Evolutionary conservation across 2,888 invertebrate species (phyloP).

Genomic region (Aspidiotus destructor): DNA sequence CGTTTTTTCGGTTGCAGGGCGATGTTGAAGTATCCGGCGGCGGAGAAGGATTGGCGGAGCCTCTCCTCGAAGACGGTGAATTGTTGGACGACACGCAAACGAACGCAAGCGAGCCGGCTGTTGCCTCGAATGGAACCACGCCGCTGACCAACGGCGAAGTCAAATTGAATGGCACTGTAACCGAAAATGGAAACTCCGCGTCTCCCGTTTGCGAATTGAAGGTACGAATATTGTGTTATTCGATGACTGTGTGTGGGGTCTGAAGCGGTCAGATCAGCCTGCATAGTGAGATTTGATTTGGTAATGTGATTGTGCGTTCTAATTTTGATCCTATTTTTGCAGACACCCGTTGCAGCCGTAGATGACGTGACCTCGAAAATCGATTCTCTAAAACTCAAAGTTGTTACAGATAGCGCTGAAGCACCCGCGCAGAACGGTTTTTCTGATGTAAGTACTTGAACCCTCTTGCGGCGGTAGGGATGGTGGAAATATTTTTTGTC

Average conservation of each 20-base stretch:
- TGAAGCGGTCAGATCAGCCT: too few species aligned
- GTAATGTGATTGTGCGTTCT: not conserved
- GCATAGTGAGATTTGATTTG: too few species aligned
- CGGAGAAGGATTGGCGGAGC: conserved; percentile 27
- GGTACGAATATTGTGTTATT: not conserved
- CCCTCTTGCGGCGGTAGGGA: too few species aligned
- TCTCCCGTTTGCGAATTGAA: conserved; percentile 19
- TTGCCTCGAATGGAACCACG: not conserved
- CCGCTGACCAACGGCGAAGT: not conserved
- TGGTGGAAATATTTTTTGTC: too few species aligned
- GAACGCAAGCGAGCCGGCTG: not conserved
- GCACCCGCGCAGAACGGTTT: conserved; percentile 18
- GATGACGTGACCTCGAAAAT: conserved; percentile 15
- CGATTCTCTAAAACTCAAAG: conserved; percentile 13
- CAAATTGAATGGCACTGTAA: not conserved
- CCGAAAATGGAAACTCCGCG: conserved; percentile 7
- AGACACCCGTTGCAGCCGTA: conserved; percentile 9
- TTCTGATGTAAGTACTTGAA: conserved; percentile 6
- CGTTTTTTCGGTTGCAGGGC: not conserved
- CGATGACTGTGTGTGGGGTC: too few species aligned
- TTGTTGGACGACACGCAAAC: conserved; percentile 6
- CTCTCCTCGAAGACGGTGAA: conserved; percentile 24
- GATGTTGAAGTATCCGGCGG: conserved; percentile 25
- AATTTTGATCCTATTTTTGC: not conserved
- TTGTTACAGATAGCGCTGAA: conserved; percentile 3